Evolutionary conservation across 2,888 invertebrate genomes (phyloP).

Genomic region (Nematopogon swammerdamellus): DNA sequence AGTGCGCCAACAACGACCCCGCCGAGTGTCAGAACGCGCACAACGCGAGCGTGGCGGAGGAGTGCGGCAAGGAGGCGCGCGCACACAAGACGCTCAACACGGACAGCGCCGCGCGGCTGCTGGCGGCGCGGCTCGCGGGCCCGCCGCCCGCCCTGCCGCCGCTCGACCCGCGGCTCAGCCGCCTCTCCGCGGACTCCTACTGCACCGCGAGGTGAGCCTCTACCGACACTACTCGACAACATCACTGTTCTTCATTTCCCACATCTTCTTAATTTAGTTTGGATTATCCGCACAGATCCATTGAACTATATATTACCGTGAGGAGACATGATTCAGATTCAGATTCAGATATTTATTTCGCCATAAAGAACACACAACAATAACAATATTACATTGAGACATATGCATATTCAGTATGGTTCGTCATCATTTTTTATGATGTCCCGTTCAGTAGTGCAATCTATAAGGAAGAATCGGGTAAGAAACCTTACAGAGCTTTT

Average conservation of each 20-base stretch:
- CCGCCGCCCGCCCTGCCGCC: slow-evolving; percentile 2
- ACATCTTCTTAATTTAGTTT: neutral
- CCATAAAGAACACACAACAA: too few relatives aligned
- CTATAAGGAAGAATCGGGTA: too few relatives aligned
- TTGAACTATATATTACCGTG: too few relatives aligned
- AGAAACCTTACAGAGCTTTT: too few relatives aligned
- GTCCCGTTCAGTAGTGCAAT: too few relatives aligned
- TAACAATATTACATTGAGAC: too few relatives aligned
- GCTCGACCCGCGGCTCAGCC: slow-evolving; percentile 41
- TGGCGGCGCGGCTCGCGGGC: slow-evolving; percentile 25
- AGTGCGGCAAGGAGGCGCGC: slow-evolving; percentile 59
- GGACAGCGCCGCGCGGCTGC: slow-evolving; percentile 54
- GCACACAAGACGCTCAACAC: slow-evolving; percentile 84
- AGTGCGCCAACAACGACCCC: slow-evolving; percentile 68
- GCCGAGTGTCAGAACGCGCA: slow-evolving; percentile 53
- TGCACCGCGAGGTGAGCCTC: slow-evolving; percentile 46
- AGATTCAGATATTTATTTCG: too few relatives aligned
- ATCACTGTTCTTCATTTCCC: neutral
- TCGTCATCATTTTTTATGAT: too few relatives aligned
- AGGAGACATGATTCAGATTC: too few relatives aligned
- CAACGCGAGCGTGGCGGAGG: slow-evolving; percentile 51
- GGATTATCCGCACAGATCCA: slow-evolving; percentile 4
- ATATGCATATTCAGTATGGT: too few relatives aligned
- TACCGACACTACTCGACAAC: neutral
- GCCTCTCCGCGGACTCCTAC: slow-evolving; percentile 32